These are phyloP conservation scores for Icerya purchasi DNA, from an alignment of 2,888 invertebrate genomes.

Conservation along the genomic window DNA sequence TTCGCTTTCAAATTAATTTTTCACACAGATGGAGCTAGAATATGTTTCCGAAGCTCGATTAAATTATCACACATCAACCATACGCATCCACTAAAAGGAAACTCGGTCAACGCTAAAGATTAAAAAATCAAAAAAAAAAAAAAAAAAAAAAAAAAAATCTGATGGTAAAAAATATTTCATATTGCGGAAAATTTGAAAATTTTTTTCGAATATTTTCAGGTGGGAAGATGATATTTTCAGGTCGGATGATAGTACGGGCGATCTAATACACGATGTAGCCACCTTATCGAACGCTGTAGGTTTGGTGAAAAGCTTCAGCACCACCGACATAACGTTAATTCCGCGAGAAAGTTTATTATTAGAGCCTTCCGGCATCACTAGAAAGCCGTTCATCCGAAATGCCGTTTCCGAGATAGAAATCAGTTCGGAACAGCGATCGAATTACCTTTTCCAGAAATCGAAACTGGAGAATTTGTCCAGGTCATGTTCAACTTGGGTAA, in stretches of 20 bases:
- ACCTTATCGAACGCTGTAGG: conserved; percentile 57
- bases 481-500: conserved; percentile 72
- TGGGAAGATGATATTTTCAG: not conserved
- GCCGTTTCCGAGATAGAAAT: conserved; percentile 36
- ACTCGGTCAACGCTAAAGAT: too few species aligned
- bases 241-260: conserved; percentile 49
- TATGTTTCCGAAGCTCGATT: too few species aligned
- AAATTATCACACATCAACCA: too few species aligned
- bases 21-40: too few species aligned
- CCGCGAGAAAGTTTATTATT: not conserved
- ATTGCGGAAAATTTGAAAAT: too few species aligned
- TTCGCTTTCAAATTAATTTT: too few species aligned
- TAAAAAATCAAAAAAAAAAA: too few species aligned
- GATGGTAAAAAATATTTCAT: too few species aligned
- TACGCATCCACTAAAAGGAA: too few species aligned
- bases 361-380: not conserved
- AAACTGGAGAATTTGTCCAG: conserved; percentile 39
- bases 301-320: conserved; percentile 64
- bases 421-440: conserved; percentile 33
- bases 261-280: conserved; percentile 56
- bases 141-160: too few species aligned
- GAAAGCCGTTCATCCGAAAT: conserved; percentile 16
- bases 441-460: conserved; percentile 32
- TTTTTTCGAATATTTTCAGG: too few species aligned
- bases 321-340: conserved; percentile 45